Evolutionary conservation across 2,797 vertebrate genomes (phyloP), one percentile per base, ranked within the genome.

Genomic region (Pithecia hirsuta): DNA sequence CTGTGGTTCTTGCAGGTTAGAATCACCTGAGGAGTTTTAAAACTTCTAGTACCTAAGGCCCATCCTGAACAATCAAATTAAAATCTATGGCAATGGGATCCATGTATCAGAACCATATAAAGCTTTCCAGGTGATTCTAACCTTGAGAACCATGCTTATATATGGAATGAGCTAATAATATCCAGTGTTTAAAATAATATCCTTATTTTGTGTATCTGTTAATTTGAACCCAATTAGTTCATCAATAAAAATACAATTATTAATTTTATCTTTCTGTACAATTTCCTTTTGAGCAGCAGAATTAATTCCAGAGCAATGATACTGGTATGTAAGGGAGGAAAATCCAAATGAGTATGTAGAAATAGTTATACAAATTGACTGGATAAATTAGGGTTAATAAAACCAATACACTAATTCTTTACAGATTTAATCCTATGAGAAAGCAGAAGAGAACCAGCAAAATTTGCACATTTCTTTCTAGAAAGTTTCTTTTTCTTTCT

Each of bases 321-420:
- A 94, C 1, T 44, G 10, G n/a, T 93, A 19, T 94, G 41, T 85
- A 67, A 74, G 59, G 85, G 72, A 93, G 41, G 79, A 79, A 95
- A 97, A 81, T 79, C 20, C 74, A 79, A 24, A 3, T 8, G 3
- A 92, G 28, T 83, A 93, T 92, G 50, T 89, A 83, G 33, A 85
- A 88, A 33, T 83, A 72, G 20, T 80, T 39, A 5, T 33, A 28
- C 61, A 88, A 96, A 72, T 26, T 33, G 17, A 44, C 33, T 75
- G 75, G 64, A 55, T 91, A 78, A 92, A 87, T 81, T 91, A 81
- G 15, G 48, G 61, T 89, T 91, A 97, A 89, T 39, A 87, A 96
- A 88, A 44, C 1, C 72, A 80, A 14, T 80, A 10, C 0, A 8
- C 7, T 33, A 55, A 46, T 95, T 94, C 55, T 97, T 96, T 92